A percentile compares a stretch with the other conserved stretches of the same genome.
Evolutionary conservation across 2,797 vertebrate species (phyloP).

Genomic region (Thunnus albacares): DNA sequence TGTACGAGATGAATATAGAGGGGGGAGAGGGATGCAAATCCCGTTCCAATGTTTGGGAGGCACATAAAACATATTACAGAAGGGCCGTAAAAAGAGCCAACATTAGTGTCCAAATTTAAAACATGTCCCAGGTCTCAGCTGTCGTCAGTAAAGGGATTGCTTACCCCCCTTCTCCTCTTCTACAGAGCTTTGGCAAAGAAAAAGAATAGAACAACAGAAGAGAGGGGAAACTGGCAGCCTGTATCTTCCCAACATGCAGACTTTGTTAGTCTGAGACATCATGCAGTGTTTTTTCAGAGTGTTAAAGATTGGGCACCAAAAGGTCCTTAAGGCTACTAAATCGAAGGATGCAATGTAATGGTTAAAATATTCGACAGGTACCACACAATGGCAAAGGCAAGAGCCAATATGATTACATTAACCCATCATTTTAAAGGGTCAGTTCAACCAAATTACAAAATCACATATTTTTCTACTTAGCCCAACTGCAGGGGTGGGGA

Average conservation of each 20-base stretch:
- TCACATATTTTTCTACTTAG: conserved; percentile 7
- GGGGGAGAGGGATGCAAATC: conserved; percentile 31
- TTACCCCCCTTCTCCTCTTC: conserved; percentile 30
- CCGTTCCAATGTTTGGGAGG: conserved; percentile 70
- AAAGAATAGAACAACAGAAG: conserved; percentile 66
- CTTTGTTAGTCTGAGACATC: conserved; percentile 63
- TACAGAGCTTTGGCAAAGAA: conserved; percentile 68
- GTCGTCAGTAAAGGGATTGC: conserved; percentile 67
- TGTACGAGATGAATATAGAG: conserved; percentile 68
- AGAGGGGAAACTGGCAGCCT: conserved; percentile 64
- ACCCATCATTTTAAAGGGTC: background rate
- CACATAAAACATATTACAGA: conserved; percentile 79
- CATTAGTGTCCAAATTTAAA: conserved; percentile 82
- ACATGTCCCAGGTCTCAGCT: conserved; percentile 80
- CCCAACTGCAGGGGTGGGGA: background rate
- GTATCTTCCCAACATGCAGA: conserved; percentile 65
- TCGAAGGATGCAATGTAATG: conserved; percentile 16
- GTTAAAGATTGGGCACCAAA: conserved; percentile 35
- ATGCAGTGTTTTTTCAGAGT: conserved; percentile 25
- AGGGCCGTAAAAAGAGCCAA: conserved; percentile 68
- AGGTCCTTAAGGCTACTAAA: background rate
- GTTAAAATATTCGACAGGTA: conserved; percentile 3
- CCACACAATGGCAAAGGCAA: conserved; percentile 13
- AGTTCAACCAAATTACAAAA: conserved; percentile 10
- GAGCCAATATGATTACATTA: conserved; percentile 6